Conservation (phyloP, 2,888 invertebrate genomes). For the Sminthurinus aureus region DNA sequence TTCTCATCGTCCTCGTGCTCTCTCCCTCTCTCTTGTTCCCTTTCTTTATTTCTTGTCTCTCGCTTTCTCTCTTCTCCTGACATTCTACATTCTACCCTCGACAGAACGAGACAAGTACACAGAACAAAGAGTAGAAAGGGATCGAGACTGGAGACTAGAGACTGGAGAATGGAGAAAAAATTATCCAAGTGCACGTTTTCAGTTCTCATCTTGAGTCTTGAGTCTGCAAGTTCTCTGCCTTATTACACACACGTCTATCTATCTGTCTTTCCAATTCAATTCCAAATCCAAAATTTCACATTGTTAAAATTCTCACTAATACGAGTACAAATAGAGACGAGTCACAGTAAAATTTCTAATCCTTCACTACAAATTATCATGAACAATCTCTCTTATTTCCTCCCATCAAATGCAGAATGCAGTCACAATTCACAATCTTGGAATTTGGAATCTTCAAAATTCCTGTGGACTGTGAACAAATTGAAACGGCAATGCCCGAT, state of each 20-base stretch:
- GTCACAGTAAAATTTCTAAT: neutral
- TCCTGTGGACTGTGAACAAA: too few relatives aligned
- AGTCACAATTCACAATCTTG: neutral
- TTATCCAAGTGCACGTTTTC: constrained; percentile 24
- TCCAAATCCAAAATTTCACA: constrained; percentile 11
- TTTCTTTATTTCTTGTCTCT: constrained; percentile 4
- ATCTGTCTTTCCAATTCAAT: neutral
- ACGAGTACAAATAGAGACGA: neutral
- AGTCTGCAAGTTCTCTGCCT: constrained; percentile 10
- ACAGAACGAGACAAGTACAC: constrained; percentile 3
- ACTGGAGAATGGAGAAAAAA: constrained; percentile 26
- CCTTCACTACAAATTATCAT: constrained; percentile 16
- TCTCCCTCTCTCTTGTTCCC: too few relatives aligned
- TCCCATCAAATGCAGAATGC: constrained; percentile 26
- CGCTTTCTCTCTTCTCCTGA: too few relatives aligned
- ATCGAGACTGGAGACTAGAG: too few relatives aligned
- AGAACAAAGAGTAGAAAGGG: neutral
- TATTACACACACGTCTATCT: constrained; percentile 20
- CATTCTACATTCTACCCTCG: neutral
- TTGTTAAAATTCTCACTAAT: constrained; percentile 14
- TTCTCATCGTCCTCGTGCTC: neutral
- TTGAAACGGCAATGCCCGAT: too few relatives aligned
- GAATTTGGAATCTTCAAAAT: too few relatives aligned
- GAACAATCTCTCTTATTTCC: constrained; percentile 18
- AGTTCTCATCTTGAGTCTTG: constrained; percentile 32